These are phyloP conservation scores for Saccopteryx bilineata DNA, from an alignment of 2,113 vertebrate species.

Conservation along the genomic window DNA sequence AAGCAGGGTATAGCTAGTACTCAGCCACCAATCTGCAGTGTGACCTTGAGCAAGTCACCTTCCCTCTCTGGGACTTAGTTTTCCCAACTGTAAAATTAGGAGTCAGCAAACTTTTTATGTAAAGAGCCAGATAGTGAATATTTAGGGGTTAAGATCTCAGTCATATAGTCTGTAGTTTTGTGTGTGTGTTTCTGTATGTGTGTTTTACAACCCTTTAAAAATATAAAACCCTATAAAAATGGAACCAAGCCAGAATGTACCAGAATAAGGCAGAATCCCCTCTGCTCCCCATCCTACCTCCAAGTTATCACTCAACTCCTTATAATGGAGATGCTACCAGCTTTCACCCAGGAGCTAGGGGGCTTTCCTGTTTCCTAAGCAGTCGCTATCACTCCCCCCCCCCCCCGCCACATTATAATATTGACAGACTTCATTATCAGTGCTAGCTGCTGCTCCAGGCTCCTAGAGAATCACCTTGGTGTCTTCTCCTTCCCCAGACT, in stretches of 20 bases:
- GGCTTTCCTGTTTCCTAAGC: neutral
- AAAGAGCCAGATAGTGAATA: neutral
- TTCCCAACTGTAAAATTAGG: neutral
- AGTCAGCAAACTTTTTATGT: neutral
- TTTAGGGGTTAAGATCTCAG: neutral
- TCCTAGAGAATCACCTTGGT: neutral
- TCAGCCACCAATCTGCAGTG: neutral
- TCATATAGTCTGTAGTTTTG: neutral
- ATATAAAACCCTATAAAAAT: conserved; percentile 6
- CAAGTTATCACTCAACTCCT: neutral
- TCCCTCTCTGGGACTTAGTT: neutral
- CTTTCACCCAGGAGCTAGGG: neutral
- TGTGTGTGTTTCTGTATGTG: neutral
- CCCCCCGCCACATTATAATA: neutral
- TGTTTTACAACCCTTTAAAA: neutral
- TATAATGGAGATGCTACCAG: neutral
- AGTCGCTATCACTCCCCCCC: neutral
- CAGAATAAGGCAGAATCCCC: neutral
- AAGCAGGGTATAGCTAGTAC: fast-evolving
- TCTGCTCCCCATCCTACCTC: neutral
- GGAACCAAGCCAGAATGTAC: neutral
- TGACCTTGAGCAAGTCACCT: neutral
- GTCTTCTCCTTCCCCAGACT: neutral
- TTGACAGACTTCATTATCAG: neutral
- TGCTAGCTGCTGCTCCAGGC: neutral